A percentile compares a stretch with the other conserved stretches of the same genome.
Evolutionary conservation across 2,797 vertebrate species (phyloP).

Genomic region (Mus minutoides): DNA sequence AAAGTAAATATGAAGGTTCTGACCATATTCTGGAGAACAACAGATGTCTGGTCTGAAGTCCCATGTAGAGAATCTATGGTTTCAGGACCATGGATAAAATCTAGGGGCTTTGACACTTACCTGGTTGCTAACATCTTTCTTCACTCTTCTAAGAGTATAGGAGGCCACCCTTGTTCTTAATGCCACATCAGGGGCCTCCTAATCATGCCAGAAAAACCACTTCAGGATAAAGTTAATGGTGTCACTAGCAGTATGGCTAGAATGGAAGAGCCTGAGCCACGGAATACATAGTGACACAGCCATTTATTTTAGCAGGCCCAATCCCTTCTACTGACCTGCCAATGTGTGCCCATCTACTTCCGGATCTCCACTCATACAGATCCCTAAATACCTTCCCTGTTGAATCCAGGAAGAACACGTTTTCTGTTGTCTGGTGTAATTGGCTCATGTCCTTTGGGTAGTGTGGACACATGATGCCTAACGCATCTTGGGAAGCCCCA

Average conservation of each 20-base stretch:
- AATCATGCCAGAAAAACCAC: background rate
- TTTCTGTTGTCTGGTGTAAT: background rate
- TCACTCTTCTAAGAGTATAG: background rate
- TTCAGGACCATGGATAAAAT: background rate
- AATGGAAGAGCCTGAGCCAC: background rate
- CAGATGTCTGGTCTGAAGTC: background rate
- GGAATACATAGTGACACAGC: background rate
- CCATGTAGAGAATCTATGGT: background rate
- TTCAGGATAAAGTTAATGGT: background rate
- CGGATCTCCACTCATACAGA: background rate
- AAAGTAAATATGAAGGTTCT: background rate
- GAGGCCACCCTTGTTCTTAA: conserved; percentile 7
- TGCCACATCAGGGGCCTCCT: background rate
- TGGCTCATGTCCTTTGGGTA: background rate
- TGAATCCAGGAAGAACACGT: background rate
- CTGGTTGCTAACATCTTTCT: background rate
- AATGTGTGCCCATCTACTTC: background rate
- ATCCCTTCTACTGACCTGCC: background rate
- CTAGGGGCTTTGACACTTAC: background rate
- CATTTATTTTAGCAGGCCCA: background rate
- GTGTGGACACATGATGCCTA: background rate
- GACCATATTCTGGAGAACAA: background rate
- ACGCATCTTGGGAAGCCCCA: background rate
- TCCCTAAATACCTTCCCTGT: background rate
- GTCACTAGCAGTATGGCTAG: background rate